phyloP scores from a whole-genome alignment of 2,888 invertebrate species.

The Nezara viridula region DNA sequence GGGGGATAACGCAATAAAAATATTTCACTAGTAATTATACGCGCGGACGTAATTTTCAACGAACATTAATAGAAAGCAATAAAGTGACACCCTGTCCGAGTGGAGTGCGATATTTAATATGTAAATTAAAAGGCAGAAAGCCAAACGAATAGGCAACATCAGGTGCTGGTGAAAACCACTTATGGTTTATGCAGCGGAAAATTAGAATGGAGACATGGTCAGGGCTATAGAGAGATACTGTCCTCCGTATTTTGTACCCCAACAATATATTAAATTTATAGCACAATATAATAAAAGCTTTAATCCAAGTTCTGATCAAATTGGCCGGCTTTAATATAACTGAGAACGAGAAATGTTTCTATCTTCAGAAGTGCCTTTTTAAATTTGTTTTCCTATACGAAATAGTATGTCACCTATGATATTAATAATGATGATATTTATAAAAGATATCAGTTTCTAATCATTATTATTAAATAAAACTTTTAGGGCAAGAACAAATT shows the following conservation, averaged over 20 bases:
- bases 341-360: neutral
- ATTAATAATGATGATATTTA: no score
- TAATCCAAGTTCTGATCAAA: neutral
- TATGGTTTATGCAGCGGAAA: slow-evolving; percentile 16
- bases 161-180: slow-evolving; percentile 1
- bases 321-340: neutral
- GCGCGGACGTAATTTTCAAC: neutral
- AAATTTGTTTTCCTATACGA: no score
- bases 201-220: slow-evolving; percentile 19
- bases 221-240: neutral
- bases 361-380: no score
- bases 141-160: neutral
- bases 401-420: no score
- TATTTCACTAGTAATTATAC: neutral
- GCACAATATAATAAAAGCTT: neutral
- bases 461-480: no score
- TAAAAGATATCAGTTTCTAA: no score
- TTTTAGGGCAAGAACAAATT: no score
- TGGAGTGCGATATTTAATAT: neutral
- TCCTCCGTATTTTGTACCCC: neutral
- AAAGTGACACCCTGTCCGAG: neutral
- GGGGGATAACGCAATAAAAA: no score
- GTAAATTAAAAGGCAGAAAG: slow-evolving; percentile 39
- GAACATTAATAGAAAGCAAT: neutral
- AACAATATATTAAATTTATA: neutral